Conservation (phyloP, 2,797 vertebrate species). For the Macropodus opercularis region DNA sequence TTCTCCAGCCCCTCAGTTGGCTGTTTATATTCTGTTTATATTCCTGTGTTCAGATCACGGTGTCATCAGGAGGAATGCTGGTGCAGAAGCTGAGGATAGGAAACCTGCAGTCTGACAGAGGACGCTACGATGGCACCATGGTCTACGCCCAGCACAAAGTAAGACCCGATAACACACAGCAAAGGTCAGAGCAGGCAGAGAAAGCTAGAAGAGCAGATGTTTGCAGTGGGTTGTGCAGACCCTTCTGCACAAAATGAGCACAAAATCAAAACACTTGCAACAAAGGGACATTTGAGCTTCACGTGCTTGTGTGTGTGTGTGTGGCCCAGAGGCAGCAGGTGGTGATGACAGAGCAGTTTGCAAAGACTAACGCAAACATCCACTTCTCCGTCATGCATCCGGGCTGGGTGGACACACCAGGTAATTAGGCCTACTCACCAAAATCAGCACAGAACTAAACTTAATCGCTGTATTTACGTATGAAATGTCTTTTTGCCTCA, state of each 20-base stretch:
- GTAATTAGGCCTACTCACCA: slow-evolving; percentile 50
- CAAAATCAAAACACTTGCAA: too few species aligned
- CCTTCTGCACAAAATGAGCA: too few species aligned
- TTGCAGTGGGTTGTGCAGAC: too few species aligned
- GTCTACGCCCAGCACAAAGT: slow-evolving; percentile 87
- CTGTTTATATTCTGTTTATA: background rate
- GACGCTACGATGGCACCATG: slow-evolving; percentile 82
- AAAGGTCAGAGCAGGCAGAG: background rate
- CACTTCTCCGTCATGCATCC: slow-evolving; percentile 87
- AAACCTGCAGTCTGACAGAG: slow-evolving; percentile 83
- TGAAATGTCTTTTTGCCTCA: background rate
- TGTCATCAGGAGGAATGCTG: slow-evolving; percentile 84
- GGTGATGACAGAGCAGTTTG: slow-evolving; percentile 84
- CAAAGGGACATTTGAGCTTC: too few species aligned
- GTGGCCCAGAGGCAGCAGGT: slow-evolving; percentile 85
- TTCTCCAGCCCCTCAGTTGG: background rate
- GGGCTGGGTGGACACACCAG: slow-evolving; percentile 85
- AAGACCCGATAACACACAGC: slow-evolving; percentile 16
- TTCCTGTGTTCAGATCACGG: slow-evolving; percentile 71
- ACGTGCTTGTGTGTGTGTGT: too few species aligned
- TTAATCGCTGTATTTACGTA: too few species aligned
- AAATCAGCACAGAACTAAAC: too few species aligned
- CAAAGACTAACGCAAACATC: slow-evolving; percentile 79
- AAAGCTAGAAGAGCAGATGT: too few species aligned
- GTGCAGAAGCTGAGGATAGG: slow-evolving; percentile 84